Base-by-base conservation (phyloP, 2,797 vertebrate genomes). In the Pyrocephalus nanus region DNA sequence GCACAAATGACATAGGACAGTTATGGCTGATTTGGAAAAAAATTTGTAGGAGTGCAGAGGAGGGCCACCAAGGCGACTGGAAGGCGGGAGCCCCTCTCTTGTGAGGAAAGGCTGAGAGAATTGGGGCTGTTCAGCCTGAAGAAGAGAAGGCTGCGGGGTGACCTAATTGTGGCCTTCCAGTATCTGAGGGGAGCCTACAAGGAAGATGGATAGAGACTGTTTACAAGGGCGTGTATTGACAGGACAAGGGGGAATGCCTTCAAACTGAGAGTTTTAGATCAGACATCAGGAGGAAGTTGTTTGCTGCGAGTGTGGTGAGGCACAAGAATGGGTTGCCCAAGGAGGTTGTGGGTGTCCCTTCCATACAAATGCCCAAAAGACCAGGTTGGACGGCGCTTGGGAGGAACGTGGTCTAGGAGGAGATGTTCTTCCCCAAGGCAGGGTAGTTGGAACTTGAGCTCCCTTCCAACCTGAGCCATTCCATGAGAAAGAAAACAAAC, bases 341-440 rank as follows among this genome's bases (percentile, higher is more conserved):
- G 17, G 11, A 26, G 57, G 21, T 16, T 53, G 58, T 1, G 12
- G 2, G 34, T 34, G 38, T 7, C 10, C 32, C 23, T 58, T 16
- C 25, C 12, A 1, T 11, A n/a, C 5, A 19, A 13, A 25, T 1
- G 17, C 9, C n/a, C 25, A 11, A 30, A 11, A 30, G 18, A 8
- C 57, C n/a, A 38, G 38, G 45, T 8, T 34, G n/a, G 57, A 57
- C 9, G n/a, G 29, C 55, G 50, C n/a, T 17, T 8, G 38, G 15
- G 27, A 36, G 15, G 15, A 42, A 12, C 6, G 13, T 5, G 9
- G 16, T n/a, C 16, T 12, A 17, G 36, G 1, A 32, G 15, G 55
- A 30, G 29, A 50, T 6, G 27, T 7, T 23, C 22, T 42, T 12
- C 55, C 22, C 12, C 42, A n/a, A 3, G 8, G 22, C 64, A 55